Base-by-base conservation (phyloP, 2,797 vertebrate species). In the Threskiornis aethiopicus region DNA sequence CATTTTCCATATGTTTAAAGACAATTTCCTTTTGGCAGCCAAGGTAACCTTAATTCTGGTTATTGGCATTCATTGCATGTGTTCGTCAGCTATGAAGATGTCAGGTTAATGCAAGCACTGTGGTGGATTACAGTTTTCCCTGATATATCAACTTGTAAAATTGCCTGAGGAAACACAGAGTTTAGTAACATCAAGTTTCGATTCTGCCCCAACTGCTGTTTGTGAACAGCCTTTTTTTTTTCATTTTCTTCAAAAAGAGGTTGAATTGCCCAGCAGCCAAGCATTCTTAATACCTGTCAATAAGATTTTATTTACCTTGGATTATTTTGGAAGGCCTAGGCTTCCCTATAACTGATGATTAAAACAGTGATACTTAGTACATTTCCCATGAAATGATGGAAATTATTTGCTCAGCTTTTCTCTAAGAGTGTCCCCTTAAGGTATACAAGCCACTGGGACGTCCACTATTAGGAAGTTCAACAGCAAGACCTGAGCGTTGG, bases 1-100 rank as follows among this genome's bases (percentile, higher is more conserved):
- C 47, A 66, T 94, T 93, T 93, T 94, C 90, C 87, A 49, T 88
- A 71, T 83, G 71, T 70, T 70, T 70, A 82, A 88, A 90, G 71
- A 51, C 57, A 65, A 59, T 78, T 92, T 90, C 75, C 37, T 33
- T 73, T 88, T 85, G 51, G 64, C 76, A 90, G 71, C 21, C 52
- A 90, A 85, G 76, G 71, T 85, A 94, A 88, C 76, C 62, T 82
- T 70, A 90, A 51, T 65, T 88, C 57, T 73, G 66, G n/a, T 39
- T 78, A 41, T 88, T 94, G 84, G 57, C 71, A 90, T 90, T 90
- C 92, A 58, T 51, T 71, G 47, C 47, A 39, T 66, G 52, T 52
- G 39, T 47, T 88, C 9, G 1, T 80, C 16, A 5, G 42, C 72
- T 71, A 16, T 26, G 33, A 84, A 39, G 58, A 76, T 76, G 58